Percentiles rank a stretch among this genome's conserved stretches.
These are phyloP conservation scores for Heliconius aoede DNA, from an alignment of 2,888 invertebrate genomes.

Conservation along the genomic window DNA sequence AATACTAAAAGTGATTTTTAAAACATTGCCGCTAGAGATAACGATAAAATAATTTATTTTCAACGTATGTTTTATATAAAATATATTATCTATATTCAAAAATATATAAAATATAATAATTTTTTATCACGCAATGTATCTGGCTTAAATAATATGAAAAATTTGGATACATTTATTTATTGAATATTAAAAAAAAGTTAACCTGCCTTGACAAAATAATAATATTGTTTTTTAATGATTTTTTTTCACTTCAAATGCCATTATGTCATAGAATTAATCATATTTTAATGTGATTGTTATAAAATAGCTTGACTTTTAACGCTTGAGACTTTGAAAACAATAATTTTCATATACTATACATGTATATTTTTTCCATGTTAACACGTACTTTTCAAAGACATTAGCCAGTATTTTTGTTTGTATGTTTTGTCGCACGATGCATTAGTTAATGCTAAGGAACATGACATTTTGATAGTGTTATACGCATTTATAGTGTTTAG, in stretches of 20 bases:
- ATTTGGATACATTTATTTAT: neutral
- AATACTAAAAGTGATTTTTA: neutral
- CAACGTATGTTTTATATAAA: neutral
- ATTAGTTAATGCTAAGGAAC: constrained; percentile 25
- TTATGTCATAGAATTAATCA: no score
- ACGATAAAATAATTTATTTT: neutral
- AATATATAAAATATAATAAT: no score
- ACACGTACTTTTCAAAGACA: neutral
- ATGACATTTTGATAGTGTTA: constrained; percentile 34
- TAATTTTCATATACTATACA: neutral
- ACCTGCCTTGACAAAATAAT: neutral
- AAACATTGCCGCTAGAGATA: neutral
- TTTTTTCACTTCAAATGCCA: neutral
- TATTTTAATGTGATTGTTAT: no score
- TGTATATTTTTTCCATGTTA: neutral
- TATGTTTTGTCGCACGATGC: constrained; percentile 10
- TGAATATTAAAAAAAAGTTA: neutral
- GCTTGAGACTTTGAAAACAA: no score
- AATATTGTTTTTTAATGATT: neutral
- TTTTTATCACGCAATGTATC: no score
- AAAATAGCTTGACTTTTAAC: no score
- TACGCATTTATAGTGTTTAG: constrained; percentile 39
- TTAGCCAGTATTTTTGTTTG: neutral
- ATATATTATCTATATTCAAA: neutral
- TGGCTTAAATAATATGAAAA: neutral